Base-by-base conservation (phyloP, 2,888 invertebrate genomes). In the Cenopis cana region DNA sequence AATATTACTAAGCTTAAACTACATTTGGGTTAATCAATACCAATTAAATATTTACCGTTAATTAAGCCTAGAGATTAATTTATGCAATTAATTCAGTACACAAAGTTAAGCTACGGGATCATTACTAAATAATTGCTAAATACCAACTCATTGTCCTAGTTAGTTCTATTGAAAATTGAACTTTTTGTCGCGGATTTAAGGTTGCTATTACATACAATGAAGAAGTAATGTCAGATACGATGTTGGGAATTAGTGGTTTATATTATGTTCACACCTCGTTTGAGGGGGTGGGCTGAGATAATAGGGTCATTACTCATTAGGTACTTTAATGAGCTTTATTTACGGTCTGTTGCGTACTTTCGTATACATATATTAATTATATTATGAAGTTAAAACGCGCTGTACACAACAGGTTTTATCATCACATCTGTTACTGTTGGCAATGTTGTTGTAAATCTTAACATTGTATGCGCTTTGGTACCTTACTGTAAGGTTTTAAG, bases 91-190 rank as follows among this genome's bases (percentile, higher is more conserved):
- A 66, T 66, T 56, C 12, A 17, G 46, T 55, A 56, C 49, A 17
- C 46, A 46, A 54, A 66, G 56, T 46, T 18, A 41, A 66, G 65
- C 56, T 46, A 56, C 49, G 56, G 36, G 33, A 18, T 17, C 33
- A 18, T 33, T 29, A n/a, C n/a, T n/a, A n/a, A n/a, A n/a, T n/a
- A n/a, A n/a, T n/a, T n/a, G n/a, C n/a, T n/a, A n/a, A n/a, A n/a
- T n/a, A 9, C 12, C 12, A 8, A 5, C 2, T 1, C 14, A n/a
- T 56, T 11, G 20, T 57, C 1, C 18, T 0, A 12, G 12, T 11
- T 38, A 12, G 12, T 1, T 38, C 14, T 14, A 14, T 38, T 18
- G 20, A n/a, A 57, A 41, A 56, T 36, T 56, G n/a, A n/a, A 18
- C 18, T 38, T 38, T 20, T 5, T 18, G 1, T 6, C 8, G 0